Percentiles rank a stretch among this genome's conserved stretches.
phyloP scores from a whole-genome alignment of 2,888 invertebrate genomes.

The Muschampia plurimacula region DNA sequence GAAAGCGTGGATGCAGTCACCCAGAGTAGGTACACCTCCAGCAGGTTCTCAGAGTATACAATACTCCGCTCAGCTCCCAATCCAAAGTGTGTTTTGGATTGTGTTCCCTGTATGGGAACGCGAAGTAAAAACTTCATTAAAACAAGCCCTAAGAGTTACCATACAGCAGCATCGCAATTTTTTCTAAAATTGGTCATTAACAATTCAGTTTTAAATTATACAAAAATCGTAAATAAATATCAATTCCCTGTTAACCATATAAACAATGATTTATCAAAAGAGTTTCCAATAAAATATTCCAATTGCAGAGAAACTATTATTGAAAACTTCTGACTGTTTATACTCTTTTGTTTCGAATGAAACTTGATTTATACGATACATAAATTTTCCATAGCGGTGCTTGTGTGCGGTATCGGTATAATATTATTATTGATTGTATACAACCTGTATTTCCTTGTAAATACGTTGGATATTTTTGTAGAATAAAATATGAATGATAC shows the following conservation, averaged over 20 bases:
- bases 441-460: background rate
- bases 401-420: background rate
- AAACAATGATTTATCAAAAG: slow-evolving; percentile 34
- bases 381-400: slow-evolving; percentile 25
- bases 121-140: too few relatives aligned
- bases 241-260: slow-evolving; percentile 27
- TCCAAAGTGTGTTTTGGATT: too few relatives aligned
- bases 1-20: too few relatives aligned
- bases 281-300: slow-evolving; percentile 35
- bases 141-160: too few relatives aligned
- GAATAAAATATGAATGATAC: too few relatives aligned
- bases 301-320: slow-evolving; percentile 38
- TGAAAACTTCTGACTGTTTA: slow-evolving; percentile 34
- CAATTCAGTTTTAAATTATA: background rate
- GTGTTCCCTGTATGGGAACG: too few relatives aligned
- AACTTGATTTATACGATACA: slow-evolving; percentile 32
- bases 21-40: too few relatives aligned
- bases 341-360: slow-evolving; percentile 37
- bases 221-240: slow-evolving; percentile 17
- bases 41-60: too few relatives aligned
- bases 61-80: too few relatives aligned
- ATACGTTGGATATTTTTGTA: background rate
- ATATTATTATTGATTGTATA: background rate
- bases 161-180: too few relatives aligned
- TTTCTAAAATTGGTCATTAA: too few relatives aligned